Percentiles rank a stretch among this genome's conserved stretches.
phyloP scores from a whole-genome alignment of 2,797 vertebrate genomes.

The Alca torda region DNA sequence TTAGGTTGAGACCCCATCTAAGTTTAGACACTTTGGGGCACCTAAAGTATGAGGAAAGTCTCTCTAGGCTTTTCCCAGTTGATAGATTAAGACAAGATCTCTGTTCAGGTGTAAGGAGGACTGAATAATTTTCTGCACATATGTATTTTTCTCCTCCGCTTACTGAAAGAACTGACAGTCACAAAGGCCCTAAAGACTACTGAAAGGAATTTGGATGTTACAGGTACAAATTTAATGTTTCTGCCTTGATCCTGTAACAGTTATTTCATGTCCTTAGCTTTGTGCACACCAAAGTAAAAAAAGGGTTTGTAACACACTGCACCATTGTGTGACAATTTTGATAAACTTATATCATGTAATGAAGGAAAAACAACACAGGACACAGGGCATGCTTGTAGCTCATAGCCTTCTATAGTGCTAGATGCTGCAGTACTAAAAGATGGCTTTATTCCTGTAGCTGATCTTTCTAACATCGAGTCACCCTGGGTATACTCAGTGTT shows the following conservation, averaged over 20 bases:
- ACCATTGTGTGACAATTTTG: neutral
- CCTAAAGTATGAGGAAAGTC: neutral
- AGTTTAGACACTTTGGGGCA: neutral
- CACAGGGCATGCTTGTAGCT: neutral
- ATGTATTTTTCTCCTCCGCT: neutral
- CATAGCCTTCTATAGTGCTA: fast-evolving
- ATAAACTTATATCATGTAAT: neutral
- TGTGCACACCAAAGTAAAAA: neutral
- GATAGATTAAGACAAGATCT: neutral
- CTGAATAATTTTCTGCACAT: neutral
- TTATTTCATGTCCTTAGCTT: neutral
- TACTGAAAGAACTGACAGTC: neutral
- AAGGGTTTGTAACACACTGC: neutral
- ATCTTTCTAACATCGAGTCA: neutral
- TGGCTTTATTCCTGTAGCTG: neutral
- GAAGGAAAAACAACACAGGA: neutral
- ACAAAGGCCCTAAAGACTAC: neutral
- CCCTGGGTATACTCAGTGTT: neutral
- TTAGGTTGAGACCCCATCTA: neutral
- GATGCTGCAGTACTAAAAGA: neutral
- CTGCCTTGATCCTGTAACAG: neutral
- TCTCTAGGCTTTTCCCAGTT: neutral
- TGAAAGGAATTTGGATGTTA: neutral
- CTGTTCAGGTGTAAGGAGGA: neutral
- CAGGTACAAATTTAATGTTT: neutral